Percentiles rank a stretch among this genome's conserved stretches.
Evolutionary conservation across 2,797 vertebrate species (phyloP).

Genomic region (Lophotriccus pileatus): DNA sequence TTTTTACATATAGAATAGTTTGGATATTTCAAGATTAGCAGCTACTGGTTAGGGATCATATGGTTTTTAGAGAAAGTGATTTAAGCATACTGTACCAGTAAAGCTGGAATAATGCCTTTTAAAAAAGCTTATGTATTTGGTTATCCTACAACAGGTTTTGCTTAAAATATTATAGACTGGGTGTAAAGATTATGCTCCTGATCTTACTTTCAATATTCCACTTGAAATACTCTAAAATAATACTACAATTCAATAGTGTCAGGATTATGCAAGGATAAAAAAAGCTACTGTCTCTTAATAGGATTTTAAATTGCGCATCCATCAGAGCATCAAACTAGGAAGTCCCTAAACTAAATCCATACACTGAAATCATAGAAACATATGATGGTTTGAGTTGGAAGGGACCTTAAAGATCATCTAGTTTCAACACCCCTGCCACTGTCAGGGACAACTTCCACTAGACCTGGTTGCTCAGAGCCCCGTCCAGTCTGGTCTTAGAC

Average conservation of each 20-base stretch:
- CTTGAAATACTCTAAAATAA: not conserved
- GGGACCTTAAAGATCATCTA: not conserved
- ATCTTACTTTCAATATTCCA: not conserved
- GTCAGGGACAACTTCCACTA: not conserved
- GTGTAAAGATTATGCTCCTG: not conserved
- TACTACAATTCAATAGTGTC: not conserved
- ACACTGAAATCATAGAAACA: not conserved
- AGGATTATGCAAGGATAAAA: not conserved
- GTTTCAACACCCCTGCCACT: not conserved
- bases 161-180: not conserved
- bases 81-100: not conserved
- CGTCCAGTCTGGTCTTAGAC: not conserved
- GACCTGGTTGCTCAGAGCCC: not conserved
- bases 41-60: not conserved
- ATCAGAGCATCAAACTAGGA: not conserved
- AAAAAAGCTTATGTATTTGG: not conserved
- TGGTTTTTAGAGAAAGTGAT: not conserved
- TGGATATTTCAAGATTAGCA: conserved; percentile 31
- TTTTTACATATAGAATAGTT: not conserved
- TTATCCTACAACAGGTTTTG: not conserved
- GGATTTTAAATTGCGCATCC: not conserved
- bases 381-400: not conserved
- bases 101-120: not conserved
- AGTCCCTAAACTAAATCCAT: not conserved
- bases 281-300: not conserved